A percentile compares a stretch with the other conserved stretches of the same genome.
phyloP scores from a whole-genome alignment of 2,888 invertebrate genomes.

The Thera obeliscata region DNA sequence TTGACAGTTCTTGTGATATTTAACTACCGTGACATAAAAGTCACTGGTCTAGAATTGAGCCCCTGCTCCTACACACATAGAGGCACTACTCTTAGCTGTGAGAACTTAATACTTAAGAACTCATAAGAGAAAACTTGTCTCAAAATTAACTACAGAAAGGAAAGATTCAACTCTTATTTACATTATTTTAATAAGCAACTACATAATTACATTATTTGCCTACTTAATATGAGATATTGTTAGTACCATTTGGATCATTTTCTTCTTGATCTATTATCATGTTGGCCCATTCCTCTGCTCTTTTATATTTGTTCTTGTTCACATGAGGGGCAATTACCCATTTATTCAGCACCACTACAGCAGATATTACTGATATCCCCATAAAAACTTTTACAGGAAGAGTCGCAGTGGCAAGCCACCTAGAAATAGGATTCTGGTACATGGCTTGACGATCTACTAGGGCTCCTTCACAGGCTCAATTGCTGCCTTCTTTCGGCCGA shows the following conservation, averaged over 20 bases:
- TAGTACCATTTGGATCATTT: slow-evolving; percentile 44
- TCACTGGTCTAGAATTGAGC: too few species aligned
- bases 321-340: slow-evolving; percentile 59
- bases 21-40: too few species aligned
- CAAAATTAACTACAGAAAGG: too few species aligned
- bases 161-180: slow-evolving; percentile 3
- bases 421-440: slow-evolving; percentile 41
- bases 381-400: slow-evolving; percentile 68
- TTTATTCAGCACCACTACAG: slow-evolving; percentile 56
- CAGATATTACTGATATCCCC: slow-evolving; percentile 68
- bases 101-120: too few species aligned
- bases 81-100: too few species aligned
- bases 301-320: slow-evolving; percentile 52
- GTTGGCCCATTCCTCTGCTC: slow-evolving; percentile 72
- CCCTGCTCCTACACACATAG: too few species aligned
- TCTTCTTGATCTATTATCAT: slow-evolving; percentile 70
- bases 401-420: slow-evolving; percentile 59
- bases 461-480: slow-evolving; percentile 36
- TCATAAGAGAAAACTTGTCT: too few species aligned
- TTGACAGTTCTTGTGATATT: too few species aligned
- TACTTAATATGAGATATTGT: slow-evolving; percentile 52
- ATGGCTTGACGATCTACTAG: slow-evolving; percentile 50
- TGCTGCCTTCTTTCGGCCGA: slow-evolving; percentile 46
- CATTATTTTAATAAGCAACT: slow-evolving; percentile 19
- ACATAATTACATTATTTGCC: slow-evolving; percentile 8